Evolutionary conservation across 2,113 vertebrate species (phyloP), one percentile per base, ranked within the genome.

Genomic region (Melozone crissalis): DNA sequence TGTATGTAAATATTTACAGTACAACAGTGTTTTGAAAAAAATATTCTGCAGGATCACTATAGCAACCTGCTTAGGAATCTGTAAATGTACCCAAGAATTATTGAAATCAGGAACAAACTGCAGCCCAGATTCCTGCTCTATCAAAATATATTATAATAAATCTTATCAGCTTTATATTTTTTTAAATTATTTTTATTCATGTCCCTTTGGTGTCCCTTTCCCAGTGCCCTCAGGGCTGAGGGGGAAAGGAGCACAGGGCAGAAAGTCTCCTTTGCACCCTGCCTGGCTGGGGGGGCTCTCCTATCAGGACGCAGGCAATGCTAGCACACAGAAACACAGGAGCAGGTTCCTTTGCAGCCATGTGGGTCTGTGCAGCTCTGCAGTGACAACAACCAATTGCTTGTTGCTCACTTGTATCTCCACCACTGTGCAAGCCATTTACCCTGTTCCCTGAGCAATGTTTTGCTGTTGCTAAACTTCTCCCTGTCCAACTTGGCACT

Each of bases 1-100:
- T 95, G 81, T 90, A 89, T 72, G 84, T 96, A 97, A 97, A 97
- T 89, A 94, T 96, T 97, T 96, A 95, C 89, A 93, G 68, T 96
- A 80, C 89, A 94, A 49, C 85, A 89, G 43, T 92, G 92, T 94
- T 96, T 89, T 65, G 86, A 87, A 87, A 92, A 94, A 94, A 96
- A 87, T 95, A 84, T 27, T 96, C 84, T 62, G n/a, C 74, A 85
- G 84, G 37, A 27, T 95, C 94, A 84, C 94, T 96, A 94, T 95
- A 91, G 93, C 84, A 97, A 97, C 94, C 86, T 95, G 77, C 90
- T 87, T 66, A 90, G 84, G 94, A 94, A 96, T 93, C 39, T 62
- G 92, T 75, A 90, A 94, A 84, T 95, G 76, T 87, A 39, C 35
- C 51, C 83, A 85, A 79, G 90, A 86, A 68, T 90, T 74, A 62